phyloP scores from a whole-genome alignment of 1,140 invertebrate genomes.

The Limonius californicus region DNA sequence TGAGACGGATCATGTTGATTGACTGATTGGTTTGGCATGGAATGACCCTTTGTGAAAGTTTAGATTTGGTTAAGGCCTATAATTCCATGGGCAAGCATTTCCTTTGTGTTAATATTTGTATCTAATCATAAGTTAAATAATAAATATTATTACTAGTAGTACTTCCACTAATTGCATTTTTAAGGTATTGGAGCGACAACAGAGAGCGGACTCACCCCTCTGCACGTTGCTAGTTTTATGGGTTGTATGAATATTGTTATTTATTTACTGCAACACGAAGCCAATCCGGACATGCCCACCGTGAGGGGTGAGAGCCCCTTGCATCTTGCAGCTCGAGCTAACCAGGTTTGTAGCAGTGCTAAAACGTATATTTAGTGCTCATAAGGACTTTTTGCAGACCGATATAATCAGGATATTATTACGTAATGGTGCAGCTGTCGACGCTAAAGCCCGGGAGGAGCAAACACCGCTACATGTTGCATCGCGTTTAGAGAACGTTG shows the following conservation, averaged over 20 bases:
- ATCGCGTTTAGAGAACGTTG: conserved; percentile 84
- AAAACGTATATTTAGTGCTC: background rate
- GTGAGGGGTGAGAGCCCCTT: conserved; percentile 95
- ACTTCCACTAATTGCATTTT: too few species aligned
- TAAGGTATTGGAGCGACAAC: conserved; percentile 62
- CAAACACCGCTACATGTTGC: conserved; percentile 95
- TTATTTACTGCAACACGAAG: conserved; percentile 90
- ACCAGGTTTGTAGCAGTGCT: conserved; percentile 59
- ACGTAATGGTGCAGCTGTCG: conserved; percentile 89
- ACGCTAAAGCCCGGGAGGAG: conserved; percentile 87
- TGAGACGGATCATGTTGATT: too few species aligned
- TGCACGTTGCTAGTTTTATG: conserved; percentile 99
- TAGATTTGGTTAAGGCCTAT: too few species aligned
- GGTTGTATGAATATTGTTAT: conserved; percentile 99
- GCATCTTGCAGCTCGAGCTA: conserved; percentile 94
- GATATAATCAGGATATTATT: conserved; percentile 95
- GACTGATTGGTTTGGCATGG: too few species aligned
- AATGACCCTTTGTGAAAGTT: too few species aligned
- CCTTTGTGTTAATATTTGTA: too few species aligned
- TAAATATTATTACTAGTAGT: too few species aligned
- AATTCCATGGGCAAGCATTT: too few species aligned
- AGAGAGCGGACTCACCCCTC: conserved; percentile 83
- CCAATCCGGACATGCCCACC: conserved; percentile 90
- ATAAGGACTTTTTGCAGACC: conserved; percentile 57
- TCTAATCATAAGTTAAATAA: too few species aligned